Evolutionary conservation across 2,888 invertebrate species (phyloP), one percentile per base, ranked within the genome.

Genomic region (Himalopsyche anomala): DNA sequence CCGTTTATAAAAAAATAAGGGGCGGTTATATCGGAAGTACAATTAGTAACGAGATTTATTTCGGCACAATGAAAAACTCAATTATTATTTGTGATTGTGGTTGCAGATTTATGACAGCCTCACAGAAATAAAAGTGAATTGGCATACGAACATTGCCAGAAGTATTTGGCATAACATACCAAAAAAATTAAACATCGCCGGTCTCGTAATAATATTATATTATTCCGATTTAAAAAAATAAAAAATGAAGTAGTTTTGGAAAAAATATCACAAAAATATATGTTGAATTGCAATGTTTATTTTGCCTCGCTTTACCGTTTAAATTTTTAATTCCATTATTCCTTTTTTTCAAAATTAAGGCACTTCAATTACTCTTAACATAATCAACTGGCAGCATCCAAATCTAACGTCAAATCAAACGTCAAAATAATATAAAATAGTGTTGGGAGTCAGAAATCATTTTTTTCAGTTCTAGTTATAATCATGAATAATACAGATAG

Each of bases 351-450:
- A 51, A 15, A 51, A 51, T 4, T 5, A 51, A 51, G 15, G 4
- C 45, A 45, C 9, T 45, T 5, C 51, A 51, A 15, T 51, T 51
- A 51, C 15, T 51, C 15, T 51, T 8, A 51, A 15, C 15, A 15
- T 15, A 19, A 62, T 62, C n/a, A 62, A 8, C 62, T 62, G 2
- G 62, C 28, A 62, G 19, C 19, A 62, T 19, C 5, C 38, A 11
- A 80, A 1, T 80, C 8, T 40, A 40, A n/a, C 45, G 80, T 84
- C 84, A 84, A 84, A 84, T 81, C 45, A 84, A 69, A 45, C 84
- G 56, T 84, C 84, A 80, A 84, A 84, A 56, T 84, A 45, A 9
- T 28, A 28, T 28, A 84, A 80, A 56, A 28, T 80, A 19, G 11
- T 42, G 38, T 8, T 28, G 80, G 74, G 8, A 62, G 62, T 15